Evolutionary conservation across 2,797 vertebrate genomes (phyloP), one percentile per base, ranked within the genome.

Genomic region (Peromyscus aztecus): DNA sequence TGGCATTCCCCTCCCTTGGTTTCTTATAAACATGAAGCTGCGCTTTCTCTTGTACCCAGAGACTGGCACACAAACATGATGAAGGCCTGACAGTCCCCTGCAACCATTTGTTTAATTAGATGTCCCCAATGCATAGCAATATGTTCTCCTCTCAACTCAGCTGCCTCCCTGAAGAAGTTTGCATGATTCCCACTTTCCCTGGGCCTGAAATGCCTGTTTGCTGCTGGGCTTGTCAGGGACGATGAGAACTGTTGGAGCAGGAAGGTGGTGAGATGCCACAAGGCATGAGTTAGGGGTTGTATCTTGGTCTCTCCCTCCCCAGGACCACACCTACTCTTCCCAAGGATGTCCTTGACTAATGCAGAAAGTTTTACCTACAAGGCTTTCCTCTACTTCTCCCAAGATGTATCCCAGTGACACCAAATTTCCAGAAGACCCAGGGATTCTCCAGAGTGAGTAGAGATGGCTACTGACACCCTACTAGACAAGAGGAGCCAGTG

Each of bases 211-310:
- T 1, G 0, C 12, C 31, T 8, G 4, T 9, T 5, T 27, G 0
- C 27, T 6, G 0, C 1, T 16, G 27, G 31, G 13, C n/a, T 75
- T 8, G 1, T 29, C 23, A 6, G 3, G 29, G n/a, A 43, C 16
- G n/a, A 80, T 11, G 6, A 29, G 27, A 73, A 27, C 27, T 6
- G 12, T 9, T 43, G 71, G 59, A 1, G 1, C 1, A 2, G 10
- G 11, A 8, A 0, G 4, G 17, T 0, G 0, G 4, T 9, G 14
- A 27, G 14, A 1, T 1, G 11, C 34, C 0, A 0, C 37, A 19
- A 0, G 2, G 63, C 16, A 6, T 9, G 12, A 59, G 17, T 3
- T 24, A 24, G 13, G n/a, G 63, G 0, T 19, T 10, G 24, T 21
- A 49, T n/a, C 13, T 27, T 24, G 0, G 4, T 7, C 29, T 27